These are phyloP conservation scores for Dolichopus griseipennis DNA, from an alignment of 2,888 invertebrate genomes.

Conservation along the genomic window DNA sequence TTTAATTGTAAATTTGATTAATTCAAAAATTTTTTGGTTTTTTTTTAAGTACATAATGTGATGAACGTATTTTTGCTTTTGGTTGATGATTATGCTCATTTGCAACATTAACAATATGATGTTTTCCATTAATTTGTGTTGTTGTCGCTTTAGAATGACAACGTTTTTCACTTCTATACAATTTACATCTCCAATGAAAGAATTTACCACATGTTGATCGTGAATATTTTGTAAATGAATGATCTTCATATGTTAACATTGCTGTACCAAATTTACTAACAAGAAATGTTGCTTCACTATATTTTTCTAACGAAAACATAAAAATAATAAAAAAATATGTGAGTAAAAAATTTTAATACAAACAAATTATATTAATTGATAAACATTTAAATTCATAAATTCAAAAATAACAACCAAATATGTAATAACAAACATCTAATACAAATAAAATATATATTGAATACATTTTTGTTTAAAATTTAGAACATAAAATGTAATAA, in stretches of 20 bases:
- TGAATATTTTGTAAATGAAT: conserved; percentile 17
- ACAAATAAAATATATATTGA: no score
- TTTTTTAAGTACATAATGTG: background rate
- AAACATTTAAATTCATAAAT: no score
- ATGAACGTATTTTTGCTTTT: background rate
- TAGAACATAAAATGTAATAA: no score
- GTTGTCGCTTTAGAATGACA: conserved; percentile 23
- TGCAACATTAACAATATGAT: conserved; percentile 19
- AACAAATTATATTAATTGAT: no score
- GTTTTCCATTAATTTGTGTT: conserved; percentile 18
- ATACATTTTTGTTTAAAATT: no score
- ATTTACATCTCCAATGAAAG: conserved; percentile 22
- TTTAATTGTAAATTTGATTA: no score
- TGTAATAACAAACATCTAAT: no score
- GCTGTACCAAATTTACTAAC: conserved; percentile 22
- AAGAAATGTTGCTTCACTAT: conserved; percentile 17
- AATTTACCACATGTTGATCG: conserved; percentile 16
- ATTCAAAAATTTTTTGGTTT: no score
- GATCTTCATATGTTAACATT: conserved; percentile 18
- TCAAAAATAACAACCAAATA: no score
- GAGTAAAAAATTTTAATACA: no score
- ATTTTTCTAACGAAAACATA: background rate
- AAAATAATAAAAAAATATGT: no score
- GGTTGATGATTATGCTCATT: conserved; percentile 20
- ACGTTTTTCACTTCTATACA: background rate